Evolutionary conservation across 2,113 vertebrate genomes (phyloP).

Genomic region (Noctilio leporinus): DNA sequence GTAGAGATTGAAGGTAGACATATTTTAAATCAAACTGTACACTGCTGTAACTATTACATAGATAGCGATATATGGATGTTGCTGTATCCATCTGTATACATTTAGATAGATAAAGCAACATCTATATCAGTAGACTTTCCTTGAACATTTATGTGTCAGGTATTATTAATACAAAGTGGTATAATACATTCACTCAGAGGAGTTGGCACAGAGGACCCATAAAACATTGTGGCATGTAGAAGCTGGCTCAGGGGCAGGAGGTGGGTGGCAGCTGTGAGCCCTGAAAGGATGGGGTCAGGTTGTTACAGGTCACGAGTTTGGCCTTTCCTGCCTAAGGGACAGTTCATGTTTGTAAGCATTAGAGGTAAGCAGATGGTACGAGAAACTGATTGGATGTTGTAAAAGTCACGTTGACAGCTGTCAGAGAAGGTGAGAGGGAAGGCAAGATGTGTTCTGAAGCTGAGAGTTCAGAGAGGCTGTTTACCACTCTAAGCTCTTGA

Average conservation of each 20-base stretch:
- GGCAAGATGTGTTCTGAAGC: not conserved
- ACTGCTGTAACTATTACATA: not conserved
- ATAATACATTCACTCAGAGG: not conserved
- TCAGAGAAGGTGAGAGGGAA: not conserved
- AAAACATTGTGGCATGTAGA: not conserved
- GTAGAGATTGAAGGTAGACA: not conserved
- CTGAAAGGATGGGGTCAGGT: not conserved
- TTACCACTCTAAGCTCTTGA: not conserved
- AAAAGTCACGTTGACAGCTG: not conserved
- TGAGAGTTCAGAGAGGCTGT: not conserved
- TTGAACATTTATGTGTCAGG: not conserved
- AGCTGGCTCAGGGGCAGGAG: not conserved
- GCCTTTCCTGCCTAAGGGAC: not conserved
- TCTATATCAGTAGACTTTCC: not conserved
- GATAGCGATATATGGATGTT: not conserved
- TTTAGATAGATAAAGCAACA: not conserved
- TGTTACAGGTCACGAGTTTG: not conserved
- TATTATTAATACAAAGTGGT: not conserved
- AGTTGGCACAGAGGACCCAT: not conserved
- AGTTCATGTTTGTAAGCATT: not conserved
- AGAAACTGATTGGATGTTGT: not conserved
- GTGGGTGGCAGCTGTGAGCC: not conserved
- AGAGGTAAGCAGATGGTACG: not conserved
- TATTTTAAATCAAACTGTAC: not conserved
- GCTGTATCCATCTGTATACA: not conserved